These are phyloP conservation scores for Caenorhabditis sp. DNA, from an alignment of 2,888 invertebrate species.

Conservation along the genomic window DNA sequence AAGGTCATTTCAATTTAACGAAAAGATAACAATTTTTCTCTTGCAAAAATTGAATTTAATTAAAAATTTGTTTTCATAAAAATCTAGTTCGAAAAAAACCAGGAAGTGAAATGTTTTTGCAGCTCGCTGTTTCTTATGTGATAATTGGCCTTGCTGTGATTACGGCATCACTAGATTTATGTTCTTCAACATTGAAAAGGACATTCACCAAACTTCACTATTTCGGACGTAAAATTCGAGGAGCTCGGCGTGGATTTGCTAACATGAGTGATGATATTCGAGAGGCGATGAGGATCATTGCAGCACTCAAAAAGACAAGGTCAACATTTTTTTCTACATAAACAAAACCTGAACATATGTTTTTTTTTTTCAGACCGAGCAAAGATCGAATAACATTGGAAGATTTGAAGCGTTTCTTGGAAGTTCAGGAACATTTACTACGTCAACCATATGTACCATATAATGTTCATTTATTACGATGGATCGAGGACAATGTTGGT, in stretches of 20 bases:
- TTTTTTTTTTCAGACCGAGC: constrained; percentile 52
- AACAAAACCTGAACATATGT: too few relatives aligned
- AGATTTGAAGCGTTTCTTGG: constrained; percentile 69
- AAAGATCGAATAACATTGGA: constrained; percentile 70
- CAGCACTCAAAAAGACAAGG: constrained; percentile 70
- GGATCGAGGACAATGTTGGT: constrained; percentile 70
- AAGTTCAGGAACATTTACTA: constrained; percentile 68
- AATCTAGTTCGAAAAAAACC: too few relatives aligned
- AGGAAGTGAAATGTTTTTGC: constrained; percentile 15
- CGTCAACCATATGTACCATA: constrained; percentile 70
- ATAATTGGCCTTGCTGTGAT: constrained; percentile 71
- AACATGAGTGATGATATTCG: constrained; percentile 70
- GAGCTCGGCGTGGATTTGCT: constrained; percentile 67
- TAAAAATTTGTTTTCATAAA: too few relatives aligned
- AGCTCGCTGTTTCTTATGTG: constrained; percentile 70
- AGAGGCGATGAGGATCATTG: constrained; percentile 70
- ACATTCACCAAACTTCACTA: constrained; percentile 71
- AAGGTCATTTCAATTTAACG: too few relatives aligned
- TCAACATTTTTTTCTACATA: constrained; percentile 4
- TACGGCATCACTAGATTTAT: constrained; percentile 70
- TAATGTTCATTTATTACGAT: constrained; percentile 70
- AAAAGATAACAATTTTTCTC: too few relatives aligned
- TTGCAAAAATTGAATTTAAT: too few relatives aligned
- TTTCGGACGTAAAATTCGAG: constrained; percentile 66
- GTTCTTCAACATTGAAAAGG: constrained; percentile 70